Evolutionary conservation across 2,888 invertebrate genomes (phyloP), one percentile per base, ranked within the genome.

Genomic region (Alviniconcha strummeri): DNA sequence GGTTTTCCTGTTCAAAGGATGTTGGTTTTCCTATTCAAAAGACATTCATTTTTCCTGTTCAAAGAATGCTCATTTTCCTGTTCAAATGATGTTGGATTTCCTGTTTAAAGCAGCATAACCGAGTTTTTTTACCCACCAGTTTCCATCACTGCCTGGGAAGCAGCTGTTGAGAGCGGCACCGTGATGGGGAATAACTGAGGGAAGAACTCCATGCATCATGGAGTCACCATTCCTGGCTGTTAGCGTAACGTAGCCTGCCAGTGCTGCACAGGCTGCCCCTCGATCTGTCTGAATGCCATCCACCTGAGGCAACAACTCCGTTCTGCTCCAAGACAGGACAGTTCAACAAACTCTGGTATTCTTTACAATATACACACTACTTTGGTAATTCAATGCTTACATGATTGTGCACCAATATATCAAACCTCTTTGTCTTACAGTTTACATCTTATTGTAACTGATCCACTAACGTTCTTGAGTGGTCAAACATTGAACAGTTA

Each of bases 101-200:
- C 36, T 36, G 36, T 36, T 36, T 36, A 36, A 36, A 36, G 36
- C 36, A 36, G 36, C 36, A 36, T 36, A 36, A 36, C 3, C 1
- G 36, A 36, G 36, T 36, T 36, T 36, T 36, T 36, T 36, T 36
- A 36, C 36, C 36, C 36, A 80, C 80, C 80, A 80, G 19, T 80
- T 82, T 55, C 77, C 82, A 17, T 75, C 77, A 52, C 76, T 75
- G 54, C 60, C 69, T 19, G 82, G 82, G 55, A 82, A 69, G 54
- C 82, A 82, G 36, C 54, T 67, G 77, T 55, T 82, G 56, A 82
- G 77, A 15, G 64, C 17, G 6, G 77, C 5, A 54, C 36, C 52
- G 15, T 76, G 67, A 17, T 77, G 82, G 52, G 60, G 19, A 15
- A 82, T 11, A 55, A 82, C 54, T n/a, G 82, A n/a, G 19, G 82